phyloP scores from a whole-genome alignment of 2,888 invertebrate genomes.

The Parnassius mnemosyne region DNA sequence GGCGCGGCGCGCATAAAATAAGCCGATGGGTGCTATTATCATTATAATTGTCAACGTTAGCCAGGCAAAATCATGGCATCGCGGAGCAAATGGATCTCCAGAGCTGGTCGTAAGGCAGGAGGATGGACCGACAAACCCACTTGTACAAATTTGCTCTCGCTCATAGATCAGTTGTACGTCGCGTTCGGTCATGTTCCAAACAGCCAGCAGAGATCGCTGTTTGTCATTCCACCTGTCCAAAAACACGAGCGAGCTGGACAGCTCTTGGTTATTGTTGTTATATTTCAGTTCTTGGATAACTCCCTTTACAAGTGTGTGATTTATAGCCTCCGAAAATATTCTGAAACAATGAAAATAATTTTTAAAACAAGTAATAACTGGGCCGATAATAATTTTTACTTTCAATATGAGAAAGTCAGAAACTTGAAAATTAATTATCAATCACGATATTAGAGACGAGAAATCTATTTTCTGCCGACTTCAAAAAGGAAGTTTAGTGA shows the following conservation, averaged over 20 bases:
- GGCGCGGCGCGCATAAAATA: slow-evolving; percentile 78
- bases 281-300: slow-evolving; percentile 18
- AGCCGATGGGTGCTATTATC: slow-evolving; percentile 69
- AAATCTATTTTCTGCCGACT: no score
- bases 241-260: slow-evolving; percentile 28
- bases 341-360: slow-evolving; percentile 15
- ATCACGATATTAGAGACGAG: no score
- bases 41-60: slow-evolving; percentile 78
- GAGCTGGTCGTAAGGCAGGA: slow-evolving; percentile 17
- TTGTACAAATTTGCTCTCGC: slow-evolving; percentile 15
- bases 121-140: not conserved
- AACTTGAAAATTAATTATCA: no score
- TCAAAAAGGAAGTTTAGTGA: no score
- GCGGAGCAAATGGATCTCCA: slow-evolving; percentile 73
- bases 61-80: slow-evolving; percentile 82
- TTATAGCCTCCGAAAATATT: slow-evolving; percentile 19
- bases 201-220: slow-evolving; percentile 19
- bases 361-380: no score
- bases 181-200: slow-evolving; percentile 27
- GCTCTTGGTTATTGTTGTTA: slow-evolving; percentile 5
- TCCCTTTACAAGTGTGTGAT: slow-evolving; percentile 12
- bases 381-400: no score
- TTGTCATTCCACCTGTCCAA: slow-evolving; percentile 33
- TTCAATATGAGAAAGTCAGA: no score
- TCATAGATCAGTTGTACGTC: slow-evolving; percentile 19